phyloP scores from a whole-genome alignment of 2,113 vertebrate species.

The Psammodynastes pulverulentus region DNA sequence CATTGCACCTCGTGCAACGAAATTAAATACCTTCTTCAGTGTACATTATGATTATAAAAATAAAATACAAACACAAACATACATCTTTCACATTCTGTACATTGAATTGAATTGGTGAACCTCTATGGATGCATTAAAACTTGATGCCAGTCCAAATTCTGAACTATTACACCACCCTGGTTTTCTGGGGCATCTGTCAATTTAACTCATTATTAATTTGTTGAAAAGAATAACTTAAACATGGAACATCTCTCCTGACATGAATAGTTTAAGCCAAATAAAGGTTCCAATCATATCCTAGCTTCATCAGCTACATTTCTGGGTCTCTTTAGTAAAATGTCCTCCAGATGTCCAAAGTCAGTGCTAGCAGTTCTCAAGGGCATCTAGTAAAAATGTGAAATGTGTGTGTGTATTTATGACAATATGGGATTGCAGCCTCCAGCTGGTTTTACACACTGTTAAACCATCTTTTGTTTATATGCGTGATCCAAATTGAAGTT shows the following conservation, averaged over 20 bases:
- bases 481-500: neutral
- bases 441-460: neutral
- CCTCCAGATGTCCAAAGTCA: no score
- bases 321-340: no score
- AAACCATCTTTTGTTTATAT: neutral
- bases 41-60: no score
- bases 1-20: no score
- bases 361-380: no score
- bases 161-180: no score
- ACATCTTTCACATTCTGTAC: no score
- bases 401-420: no score
- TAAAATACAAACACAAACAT: no score
- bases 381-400: no score
- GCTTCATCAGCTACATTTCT: neutral
- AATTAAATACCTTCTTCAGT: no score
- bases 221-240: neutral
- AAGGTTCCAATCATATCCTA: neutral
- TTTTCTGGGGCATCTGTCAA: neutral
- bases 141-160: neutral
- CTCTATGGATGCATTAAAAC: neutral
- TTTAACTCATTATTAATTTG: neutral
- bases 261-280: neutral
- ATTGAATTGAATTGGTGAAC: no score
- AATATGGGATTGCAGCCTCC: neutral
- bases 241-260: neutral